These are phyloP conservation scores for Ennomos quercinarius DNA, from an alignment of 2,888 invertebrate species.

Conservation along the genomic window DNA sequence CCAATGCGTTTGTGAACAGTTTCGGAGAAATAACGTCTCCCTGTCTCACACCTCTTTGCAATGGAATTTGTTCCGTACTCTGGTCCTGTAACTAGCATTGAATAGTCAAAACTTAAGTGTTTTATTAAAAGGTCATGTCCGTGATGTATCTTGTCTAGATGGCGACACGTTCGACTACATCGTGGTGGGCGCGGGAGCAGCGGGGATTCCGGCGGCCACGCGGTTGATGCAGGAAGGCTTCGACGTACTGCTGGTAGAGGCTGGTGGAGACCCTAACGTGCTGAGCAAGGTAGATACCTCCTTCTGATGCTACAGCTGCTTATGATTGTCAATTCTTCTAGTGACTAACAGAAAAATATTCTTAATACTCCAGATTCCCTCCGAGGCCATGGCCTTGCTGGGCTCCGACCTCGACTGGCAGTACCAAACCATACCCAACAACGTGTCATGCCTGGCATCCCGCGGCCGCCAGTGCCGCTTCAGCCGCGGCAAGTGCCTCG, in stretches of 20 bases:
- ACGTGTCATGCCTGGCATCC: constrained; percentile 61
- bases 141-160: constrained; percentile 47
- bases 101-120: too few species aligned
- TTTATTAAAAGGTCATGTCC: too few species aligned
- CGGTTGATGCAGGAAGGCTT: constrained; percentile 59
- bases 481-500: constrained; percentile 66
- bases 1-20: too few species aligned
- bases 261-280: constrained; percentile 56
- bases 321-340: constrained; percentile 26
- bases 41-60: too few species aligned
- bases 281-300: constrained; percentile 41
- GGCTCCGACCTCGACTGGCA: constrained; percentile 61
- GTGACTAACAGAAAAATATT: too few species aligned
- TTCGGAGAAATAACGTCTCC: too few species aligned
- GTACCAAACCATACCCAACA: constrained; percentile 60
- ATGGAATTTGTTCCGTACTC: too few species aligned
- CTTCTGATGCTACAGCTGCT: too few species aligned
- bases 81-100: too few species aligned
- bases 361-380: constrained; percentile 55
- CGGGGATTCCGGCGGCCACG: constrained; percentile 58
- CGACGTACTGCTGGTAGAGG: constrained; percentile 62
- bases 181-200: constrained; percentile 79
- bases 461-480: constrained; percentile 53
- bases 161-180: constrained; percentile 75
- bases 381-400: constrained; percentile 43